phyloP scores from a whole-genome alignment of 2,113 vertebrate genomes.

The Zosterops lateralis region DNA sequence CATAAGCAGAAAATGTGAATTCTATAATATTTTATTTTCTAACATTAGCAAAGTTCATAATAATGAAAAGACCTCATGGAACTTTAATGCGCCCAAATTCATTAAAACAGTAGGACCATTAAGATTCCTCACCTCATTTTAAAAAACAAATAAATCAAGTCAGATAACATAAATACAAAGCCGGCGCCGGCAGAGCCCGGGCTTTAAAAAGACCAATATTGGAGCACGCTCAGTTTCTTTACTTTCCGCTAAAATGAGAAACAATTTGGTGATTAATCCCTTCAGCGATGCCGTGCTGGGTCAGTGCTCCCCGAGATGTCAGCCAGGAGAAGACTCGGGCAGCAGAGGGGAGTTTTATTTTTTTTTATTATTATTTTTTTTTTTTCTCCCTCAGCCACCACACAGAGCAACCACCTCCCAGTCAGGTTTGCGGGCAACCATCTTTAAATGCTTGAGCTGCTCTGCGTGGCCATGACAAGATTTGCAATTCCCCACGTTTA shows the following conservation, averaged over 20 bases:
- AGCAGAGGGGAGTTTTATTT: slow-evolving; percentile 12
- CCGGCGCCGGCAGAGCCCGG: slow-evolving; percentile 18
- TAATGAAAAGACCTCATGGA: slow-evolving; percentile 75
- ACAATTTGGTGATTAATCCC: slow-evolving; percentile 76
- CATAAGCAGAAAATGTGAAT: slow-evolving; percentile 79
- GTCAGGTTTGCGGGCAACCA: slow-evolving; percentile 88
- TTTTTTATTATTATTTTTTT: too few relatives aligned
- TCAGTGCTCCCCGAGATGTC: slow-evolving; percentile 81
- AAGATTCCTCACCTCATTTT: slow-evolving; percentile 64
- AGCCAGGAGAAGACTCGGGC: slow-evolving; percentile 59
- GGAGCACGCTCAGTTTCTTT: slow-evolving; percentile 63
- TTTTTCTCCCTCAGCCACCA: slow-evolving; percentile 64
- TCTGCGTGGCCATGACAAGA: slow-evolving; percentile 83
- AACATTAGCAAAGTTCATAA: slow-evolving; percentile 80
- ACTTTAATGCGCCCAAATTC: slow-evolving; percentile 75
- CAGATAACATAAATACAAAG: slow-evolving; percentile 61
- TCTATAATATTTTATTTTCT: slow-evolving; percentile 82
- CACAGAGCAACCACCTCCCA: slow-evolving; percentile 78
- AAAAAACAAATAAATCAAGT: slow-evolving; percentile 73
- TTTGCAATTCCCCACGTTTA: slow-evolving; percentile 88
- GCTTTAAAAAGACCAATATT: slow-evolving; percentile 64
- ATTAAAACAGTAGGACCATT: slow-evolving; percentile 67
- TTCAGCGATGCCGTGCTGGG: slow-evolving; percentile 75
- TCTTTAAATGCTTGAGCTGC: slow-evolving; percentile 91
- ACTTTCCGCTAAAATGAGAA: slow-evolving; percentile 72